Evolutionary conservation across 2,797 vertebrate genomes (phyloP).

Genomic region (Pseudotriccus pelzelni): DNA sequence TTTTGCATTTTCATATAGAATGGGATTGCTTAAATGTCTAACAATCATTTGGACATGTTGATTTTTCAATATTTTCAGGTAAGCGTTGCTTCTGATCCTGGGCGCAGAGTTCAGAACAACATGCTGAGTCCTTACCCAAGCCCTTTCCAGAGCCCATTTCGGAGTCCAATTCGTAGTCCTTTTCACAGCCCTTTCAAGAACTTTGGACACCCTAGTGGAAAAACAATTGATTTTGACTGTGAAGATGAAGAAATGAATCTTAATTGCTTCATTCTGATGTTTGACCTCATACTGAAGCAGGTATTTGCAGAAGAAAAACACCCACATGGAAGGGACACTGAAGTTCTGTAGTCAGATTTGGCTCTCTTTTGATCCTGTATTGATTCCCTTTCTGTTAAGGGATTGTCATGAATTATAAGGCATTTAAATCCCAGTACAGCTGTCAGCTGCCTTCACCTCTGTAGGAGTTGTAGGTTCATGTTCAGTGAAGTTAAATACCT

Average conservation of each 20-base stretch:
- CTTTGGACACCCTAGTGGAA: slow-evolving; percentile 86
- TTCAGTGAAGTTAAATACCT: background rate
- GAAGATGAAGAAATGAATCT: slow-evolving; percentile 99
- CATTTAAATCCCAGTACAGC: background rate
- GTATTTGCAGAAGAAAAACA: slow-evolving; percentile 71
- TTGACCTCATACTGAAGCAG: slow-evolving; percentile 98
- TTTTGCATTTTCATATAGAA: background rate
- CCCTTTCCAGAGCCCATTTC: slow-evolving; percentile 94
- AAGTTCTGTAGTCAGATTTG: background rate
- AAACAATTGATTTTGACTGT: slow-evolving; percentile 92
- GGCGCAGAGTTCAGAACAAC: slow-evolving; percentile 89
- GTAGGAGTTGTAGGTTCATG: background rate
- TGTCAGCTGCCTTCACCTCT: background rate
- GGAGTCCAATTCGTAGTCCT: slow-evolving; percentile 87
- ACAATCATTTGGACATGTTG: background rate
- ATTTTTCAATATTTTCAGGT: slow-evolving; percentile 77
- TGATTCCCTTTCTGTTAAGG: background rate
- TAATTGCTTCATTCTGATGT: slow-evolving; percentile 99
- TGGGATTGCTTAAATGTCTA: background rate
- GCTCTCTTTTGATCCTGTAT: background rate
- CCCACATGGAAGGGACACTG: background rate
- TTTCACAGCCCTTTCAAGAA: slow-evolving; percentile 94
- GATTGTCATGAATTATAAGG: background rate
- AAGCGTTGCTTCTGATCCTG: slow-evolving; percentile 95
- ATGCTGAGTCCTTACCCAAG: slow-evolving; percentile 95